These are phyloP conservation scores for Ceratotherium simum DNA, from an alignment of 2,113 vertebrate species.

Conservation along the genomic window DNA sequence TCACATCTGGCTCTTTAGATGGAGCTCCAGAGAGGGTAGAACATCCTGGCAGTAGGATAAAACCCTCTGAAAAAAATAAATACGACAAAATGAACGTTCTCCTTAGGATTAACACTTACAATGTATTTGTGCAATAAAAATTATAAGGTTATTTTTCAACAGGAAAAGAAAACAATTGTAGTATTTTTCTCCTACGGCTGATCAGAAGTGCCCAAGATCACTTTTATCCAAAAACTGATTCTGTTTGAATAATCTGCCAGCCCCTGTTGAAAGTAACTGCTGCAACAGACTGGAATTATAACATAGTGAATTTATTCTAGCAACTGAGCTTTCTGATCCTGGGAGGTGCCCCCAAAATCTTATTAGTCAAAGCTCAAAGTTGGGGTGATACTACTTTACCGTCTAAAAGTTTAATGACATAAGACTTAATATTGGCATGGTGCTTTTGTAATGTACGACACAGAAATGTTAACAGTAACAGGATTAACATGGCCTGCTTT, in stretches of 20 bases:
- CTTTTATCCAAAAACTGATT: not conserved
- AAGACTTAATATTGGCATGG: not conserved
- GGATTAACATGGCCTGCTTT: not conserved
- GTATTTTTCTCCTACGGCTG: not conserved
- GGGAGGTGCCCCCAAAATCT: not conserved
- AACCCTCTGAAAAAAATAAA: constrained; percentile 33
- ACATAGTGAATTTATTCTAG: not conserved
- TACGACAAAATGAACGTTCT: not conserved
- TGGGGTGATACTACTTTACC: not conserved
- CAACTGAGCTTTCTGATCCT: not conserved
- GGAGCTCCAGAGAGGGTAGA: not conserved
- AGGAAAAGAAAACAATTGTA: not conserved
- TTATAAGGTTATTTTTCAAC: constrained; percentile 28
- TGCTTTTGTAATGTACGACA: not conserved
- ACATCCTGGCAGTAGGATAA: not conserved
- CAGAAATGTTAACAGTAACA: not conserved
- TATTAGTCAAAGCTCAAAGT: not conserved
- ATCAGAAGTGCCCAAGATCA: not conserved
- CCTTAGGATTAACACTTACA: constrained; percentile 16
- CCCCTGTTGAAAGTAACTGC: constrained; percentile 7
- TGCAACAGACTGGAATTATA: not conserved
- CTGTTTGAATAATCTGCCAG: not conserved
- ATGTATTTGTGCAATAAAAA: constrained; percentile 7
- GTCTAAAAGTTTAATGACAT: not conserved
- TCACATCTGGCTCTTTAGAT: not conserved